Evolutionary conservation across 2,888 invertebrate species (phyloP), one percentile per base, ranked within the genome.

Genomic region (Dugesia japonica): DNA sequence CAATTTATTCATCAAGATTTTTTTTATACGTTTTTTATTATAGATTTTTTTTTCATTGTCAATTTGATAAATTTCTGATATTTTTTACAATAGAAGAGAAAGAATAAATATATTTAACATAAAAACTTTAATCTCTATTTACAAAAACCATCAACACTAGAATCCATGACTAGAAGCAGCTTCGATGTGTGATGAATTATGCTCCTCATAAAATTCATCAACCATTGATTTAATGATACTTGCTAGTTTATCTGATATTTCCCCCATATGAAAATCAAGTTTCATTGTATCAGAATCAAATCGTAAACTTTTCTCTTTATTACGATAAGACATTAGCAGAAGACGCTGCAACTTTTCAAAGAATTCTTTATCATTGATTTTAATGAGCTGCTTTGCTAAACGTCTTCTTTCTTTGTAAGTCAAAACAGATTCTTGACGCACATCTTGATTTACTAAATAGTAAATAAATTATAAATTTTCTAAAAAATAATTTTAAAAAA

Each of bases 301-400:
- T 23, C 23, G n/a, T 4, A 56, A n/a, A 56, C 56, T 56, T 56
- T n/a, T 56, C 17, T 56, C 56, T 20, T 56, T 56, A 56, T 56
- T 56, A 13, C 56, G 56, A 56, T 20, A 56, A 4, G 56, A 56
- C 4, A n/a, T 56, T 4, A 56, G 56, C 17, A 56, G 17, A n/a
- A 56, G 23, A 20, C 56, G 56, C 56, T 56, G 56, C 56, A 56
- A 56, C 17, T 56, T 56, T 23, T 56, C 56, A 23, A 56, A 56
- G 56, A 56, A 56, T 4, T 56, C 56, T 56, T 56, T 56, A 56
- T 56, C 56, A n/a, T 56, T 56, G 1, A 56, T 56, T 56, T 56
- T 56, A 7, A 56, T 56, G n/a, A 56, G 23, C 17, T 56, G 56
- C n/a, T 56, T 56, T 23, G 56, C 56, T 23, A 56, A 56, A 56